These are phyloP conservation scores for Cyanoramphus novaezelandiae DNA, from an alignment of 2,113 vertebrate species.

Conservation along the genomic window DNA sequence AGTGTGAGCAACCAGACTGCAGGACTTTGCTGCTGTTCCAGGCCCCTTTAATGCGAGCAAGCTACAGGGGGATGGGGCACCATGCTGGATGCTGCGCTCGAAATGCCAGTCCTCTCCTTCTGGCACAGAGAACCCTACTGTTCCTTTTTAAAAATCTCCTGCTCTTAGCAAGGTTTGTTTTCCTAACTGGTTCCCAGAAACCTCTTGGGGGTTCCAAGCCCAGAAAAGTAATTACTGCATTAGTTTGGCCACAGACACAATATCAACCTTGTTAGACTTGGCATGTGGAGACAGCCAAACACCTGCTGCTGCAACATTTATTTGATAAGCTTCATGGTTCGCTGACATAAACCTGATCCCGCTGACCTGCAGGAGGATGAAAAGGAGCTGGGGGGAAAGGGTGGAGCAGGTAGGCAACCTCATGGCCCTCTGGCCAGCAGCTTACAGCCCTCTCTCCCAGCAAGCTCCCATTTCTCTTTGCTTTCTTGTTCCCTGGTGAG, in stretches of 20 bases:
- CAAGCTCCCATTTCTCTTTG: slow-evolving; percentile 51
- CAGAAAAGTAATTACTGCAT: slow-evolving; percentile 62
- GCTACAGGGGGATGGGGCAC: not conserved
- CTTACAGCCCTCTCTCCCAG: slow-evolving; percentile 17
- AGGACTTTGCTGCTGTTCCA: slow-evolving; percentile 41
- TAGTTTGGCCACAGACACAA: slow-evolving; percentile 56
- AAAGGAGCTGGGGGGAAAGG: slow-evolving; percentile 47
- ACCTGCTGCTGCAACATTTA: slow-evolving; percentile 74
- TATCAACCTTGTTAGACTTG: slow-evolving; percentile 67
- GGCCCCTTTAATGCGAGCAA: not conserved
- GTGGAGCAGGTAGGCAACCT: slow-evolving; percentile 38
- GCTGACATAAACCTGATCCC: slow-evolving; percentile 68
- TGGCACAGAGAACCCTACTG: slow-evolving; percentile 47
- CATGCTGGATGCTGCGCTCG: not conserved
- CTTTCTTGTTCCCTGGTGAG: slow-evolving; percentile 59
- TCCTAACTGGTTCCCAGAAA: slow-evolving; percentile 71
- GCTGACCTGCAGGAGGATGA: slow-evolving; percentile 71
- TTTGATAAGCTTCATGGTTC: slow-evolving; percentile 73
- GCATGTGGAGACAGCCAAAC: slow-evolving; percentile 63
- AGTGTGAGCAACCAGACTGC: slow-evolving; percentile 42
- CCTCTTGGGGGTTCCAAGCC: slow-evolving; percentile 59
- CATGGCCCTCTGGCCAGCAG: not conserved
- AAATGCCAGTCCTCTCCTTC: not conserved
- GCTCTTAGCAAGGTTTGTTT: slow-evolving; percentile 69
- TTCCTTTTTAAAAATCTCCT: slow-evolving; percentile 47